Percentiles rank a stretch among this genome's conserved stretches.
These are phyloP conservation scores for Eupithecia inturbata DNA, from an alignment of 2,888 invertebrate species.

Conservation along the genomic window DNA sequence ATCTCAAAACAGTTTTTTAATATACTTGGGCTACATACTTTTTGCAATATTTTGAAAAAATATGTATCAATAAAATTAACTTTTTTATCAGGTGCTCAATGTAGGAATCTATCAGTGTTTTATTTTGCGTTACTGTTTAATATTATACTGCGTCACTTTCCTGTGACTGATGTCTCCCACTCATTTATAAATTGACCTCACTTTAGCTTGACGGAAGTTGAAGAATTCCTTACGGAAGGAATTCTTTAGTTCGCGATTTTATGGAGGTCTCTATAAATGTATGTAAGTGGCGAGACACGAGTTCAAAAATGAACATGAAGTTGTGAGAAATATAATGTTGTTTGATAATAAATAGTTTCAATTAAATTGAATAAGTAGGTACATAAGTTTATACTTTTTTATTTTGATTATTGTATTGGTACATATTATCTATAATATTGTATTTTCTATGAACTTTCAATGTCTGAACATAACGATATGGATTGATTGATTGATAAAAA, in stretches of 20 bases:
- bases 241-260: constrained; percentile 29
- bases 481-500: too few relatives aligned
- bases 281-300: not conserved
- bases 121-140: constrained; percentile 21
- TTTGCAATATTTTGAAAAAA: too few relatives aligned
- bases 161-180: constrained; percentile 70
- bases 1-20: too few relatives aligned
- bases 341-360: not conserved
- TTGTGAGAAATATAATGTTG: not conserved
- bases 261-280: not conserved
- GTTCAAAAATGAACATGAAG: not conserved
- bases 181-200: constrained; percentile 79
- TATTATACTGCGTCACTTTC: constrained; percentile 35
- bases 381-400: too few relatives aligned
- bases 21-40: too few relatives aligned
- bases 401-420: too few relatives aligned
- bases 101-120: not conserved
- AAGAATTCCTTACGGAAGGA: constrained; percentile 40
- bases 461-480: not conserved
- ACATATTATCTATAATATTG: not conserved
- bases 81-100: not conserved
- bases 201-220: constrained; percentile 42
- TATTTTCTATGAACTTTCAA: not conserved
- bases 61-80: too few relatives aligned
- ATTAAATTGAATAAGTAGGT: too few relatives aligned